These are phyloP conservation scores for Oryzias curvinotus DNA, from an alignment of 2,113 vertebrate genomes.

Conservation along the genomic window DNA sequence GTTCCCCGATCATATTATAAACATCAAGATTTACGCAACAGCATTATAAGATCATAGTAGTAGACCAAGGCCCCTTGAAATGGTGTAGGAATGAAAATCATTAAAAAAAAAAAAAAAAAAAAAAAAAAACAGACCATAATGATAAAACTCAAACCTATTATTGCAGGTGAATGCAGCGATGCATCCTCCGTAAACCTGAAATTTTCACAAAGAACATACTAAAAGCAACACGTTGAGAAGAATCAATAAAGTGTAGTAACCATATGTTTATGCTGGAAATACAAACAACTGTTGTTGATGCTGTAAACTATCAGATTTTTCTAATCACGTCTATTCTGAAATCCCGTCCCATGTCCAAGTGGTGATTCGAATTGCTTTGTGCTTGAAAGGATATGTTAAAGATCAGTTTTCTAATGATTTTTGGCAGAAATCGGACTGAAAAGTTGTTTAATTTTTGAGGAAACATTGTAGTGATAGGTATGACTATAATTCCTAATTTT, in stretches of 20 bases:
- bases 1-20: constrained; percentile 60
- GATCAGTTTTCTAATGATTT: constrained; percentile 34
- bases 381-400: constrained; percentile 69
- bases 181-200: constrained; percentile 75
- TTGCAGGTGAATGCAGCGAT: constrained; percentile 72
- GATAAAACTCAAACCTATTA: constrained; percentile 77
- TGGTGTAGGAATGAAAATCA: constrained; percentile 76
- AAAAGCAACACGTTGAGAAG: constrained; percentile 45
- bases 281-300: constrained; percentile 56
- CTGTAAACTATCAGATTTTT: constrained; percentile 65
- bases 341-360: constrained; percentile 78
- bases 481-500: background rate
- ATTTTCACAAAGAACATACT: constrained; percentile 69
- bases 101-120: constrained; percentile 69
- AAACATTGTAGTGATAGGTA: no score
- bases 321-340: constrained; percentile 86
- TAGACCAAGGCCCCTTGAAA: constrained; percentile 75
- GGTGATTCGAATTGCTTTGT: constrained; percentile 49
- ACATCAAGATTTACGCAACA: constrained; percentile 67
- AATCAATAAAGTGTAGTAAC: constrained; percentile 36
- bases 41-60: constrained; percentile 59
- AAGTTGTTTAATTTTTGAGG: background rate
- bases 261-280: constrained; percentile 52
- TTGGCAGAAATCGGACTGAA: constrained; percentile 33
- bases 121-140: constrained; percentile 65